These are phyloP conservation scores for Daboia siamensis DNA, from an alignment of 2,113 vertebrate genomes.

Conservation along the genomic window DNA sequence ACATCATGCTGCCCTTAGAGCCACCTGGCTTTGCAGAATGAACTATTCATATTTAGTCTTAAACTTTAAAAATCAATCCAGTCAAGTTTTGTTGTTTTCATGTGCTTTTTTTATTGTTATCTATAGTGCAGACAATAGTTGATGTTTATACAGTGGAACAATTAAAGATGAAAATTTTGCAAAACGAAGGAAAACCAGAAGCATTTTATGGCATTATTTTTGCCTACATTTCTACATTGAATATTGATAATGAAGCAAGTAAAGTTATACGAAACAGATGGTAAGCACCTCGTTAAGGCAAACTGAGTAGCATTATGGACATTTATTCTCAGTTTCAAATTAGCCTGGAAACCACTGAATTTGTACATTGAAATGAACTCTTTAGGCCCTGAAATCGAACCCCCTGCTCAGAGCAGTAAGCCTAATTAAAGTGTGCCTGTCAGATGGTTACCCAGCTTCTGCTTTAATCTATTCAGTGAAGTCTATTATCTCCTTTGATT, in stretches of 20 bases:
- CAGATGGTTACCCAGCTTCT: not conserved
- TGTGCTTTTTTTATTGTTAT: constrained; percentile 22
- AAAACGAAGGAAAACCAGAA: constrained; percentile 65
- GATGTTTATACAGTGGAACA: constrained; percentile 81
- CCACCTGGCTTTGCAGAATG: not conserved
- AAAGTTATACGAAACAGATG: constrained; percentile 84
- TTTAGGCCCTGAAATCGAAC: not conserved
- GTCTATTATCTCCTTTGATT: not conserved
- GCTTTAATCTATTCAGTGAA: not conserved
- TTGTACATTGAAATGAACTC: not conserved
- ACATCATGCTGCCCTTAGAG: not conserved
- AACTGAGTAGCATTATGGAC: not conserved
- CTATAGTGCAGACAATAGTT: constrained; percentile 82
- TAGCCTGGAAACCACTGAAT: not conserved
- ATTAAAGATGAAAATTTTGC: constrained; percentile 71
- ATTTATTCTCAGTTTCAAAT: not conserved
- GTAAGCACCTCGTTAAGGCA: constrained; percentile 65
- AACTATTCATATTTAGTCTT: not conserved
- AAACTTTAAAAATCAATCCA: constrained; percentile 1
- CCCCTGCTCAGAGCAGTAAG: not conserved
- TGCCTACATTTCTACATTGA: constrained; percentile 83
- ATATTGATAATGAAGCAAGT: constrained; percentile 77
- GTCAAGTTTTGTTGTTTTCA: constrained; percentile 32
- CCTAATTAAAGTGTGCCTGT: not conserved
- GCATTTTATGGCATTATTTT: constrained; percentile 82